These are phyloP conservation scores for Myiotriccus ornatus DNA, from an alignment of 2,797 vertebrate genomes.

Conservation along the genomic window DNA sequence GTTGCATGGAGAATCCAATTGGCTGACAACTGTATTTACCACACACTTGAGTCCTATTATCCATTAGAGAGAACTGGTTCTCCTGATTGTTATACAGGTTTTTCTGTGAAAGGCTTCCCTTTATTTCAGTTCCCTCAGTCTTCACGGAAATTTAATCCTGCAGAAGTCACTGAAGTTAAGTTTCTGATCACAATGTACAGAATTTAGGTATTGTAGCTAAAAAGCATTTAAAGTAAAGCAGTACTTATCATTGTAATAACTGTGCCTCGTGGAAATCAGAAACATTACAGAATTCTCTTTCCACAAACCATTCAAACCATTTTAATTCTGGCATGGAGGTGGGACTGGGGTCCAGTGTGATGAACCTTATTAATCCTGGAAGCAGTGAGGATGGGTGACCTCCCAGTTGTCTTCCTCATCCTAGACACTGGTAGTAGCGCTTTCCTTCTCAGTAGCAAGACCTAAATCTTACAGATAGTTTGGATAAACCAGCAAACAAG, in stretches of 20 bases:
- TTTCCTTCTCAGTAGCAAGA: not conserved
- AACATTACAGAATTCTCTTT: not conserved
- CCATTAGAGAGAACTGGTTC: not conserved
- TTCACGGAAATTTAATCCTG: not conserved
- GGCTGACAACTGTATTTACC: not conserved
- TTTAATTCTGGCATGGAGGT: not conserved
- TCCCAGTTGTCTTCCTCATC: not conserved
- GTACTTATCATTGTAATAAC: not conserved
- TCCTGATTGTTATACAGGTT: not conserved
- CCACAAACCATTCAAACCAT: not conserved
- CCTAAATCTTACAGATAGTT: not conserved
- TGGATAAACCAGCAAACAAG: not conserved
- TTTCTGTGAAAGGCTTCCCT: not conserved
- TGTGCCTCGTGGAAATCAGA: not conserved
- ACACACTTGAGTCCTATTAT: not conserved
- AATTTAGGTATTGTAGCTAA: not conserved
- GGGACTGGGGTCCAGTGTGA: not conserved
- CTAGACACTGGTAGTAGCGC: not conserved
- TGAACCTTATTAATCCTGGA: not conserved
- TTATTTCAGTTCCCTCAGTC: not conserved
- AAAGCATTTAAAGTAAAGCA: not conserved
- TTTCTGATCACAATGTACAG: not conserved
- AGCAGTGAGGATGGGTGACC: not conserved
- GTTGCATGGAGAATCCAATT: not conserved
- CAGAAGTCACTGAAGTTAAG: not conserved